These are phyloP conservation scores for Batillaria attramentaria DNA, from an alignment of 1,140 invertebrate genomes.

Conservation along the genomic window DNA sequence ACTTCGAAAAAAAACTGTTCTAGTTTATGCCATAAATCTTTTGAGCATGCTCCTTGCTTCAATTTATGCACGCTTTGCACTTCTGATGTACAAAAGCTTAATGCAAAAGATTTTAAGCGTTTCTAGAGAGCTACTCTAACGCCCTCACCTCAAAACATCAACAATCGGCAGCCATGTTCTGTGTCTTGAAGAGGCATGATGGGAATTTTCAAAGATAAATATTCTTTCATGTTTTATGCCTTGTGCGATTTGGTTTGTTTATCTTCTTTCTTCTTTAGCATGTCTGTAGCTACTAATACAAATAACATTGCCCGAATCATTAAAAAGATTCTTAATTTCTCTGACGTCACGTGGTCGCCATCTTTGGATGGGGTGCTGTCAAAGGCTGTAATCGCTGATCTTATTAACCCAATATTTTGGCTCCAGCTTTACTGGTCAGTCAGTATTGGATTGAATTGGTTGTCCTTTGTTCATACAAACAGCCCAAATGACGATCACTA, in stretches of 20 bases:
- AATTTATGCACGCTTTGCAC: no score
- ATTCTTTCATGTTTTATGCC: background rate
- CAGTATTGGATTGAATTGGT: background rate
- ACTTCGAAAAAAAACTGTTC: no score
- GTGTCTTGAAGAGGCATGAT: background rate
- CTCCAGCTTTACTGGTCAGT: conserved; percentile 9
- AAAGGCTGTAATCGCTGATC: background rate
- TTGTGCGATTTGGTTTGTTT: background rate
- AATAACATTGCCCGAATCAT: background rate
- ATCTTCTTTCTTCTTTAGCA: background rate
- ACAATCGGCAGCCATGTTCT: conserved; percentile 1
- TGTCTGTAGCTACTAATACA: background rate
- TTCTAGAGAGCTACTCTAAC: no score
- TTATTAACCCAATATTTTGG: background rate
- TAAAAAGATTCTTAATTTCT: background rate
- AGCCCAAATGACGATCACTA: no score
- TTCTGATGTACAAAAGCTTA: no score
- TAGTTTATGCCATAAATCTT: no score
- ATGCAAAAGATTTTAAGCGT: no score
- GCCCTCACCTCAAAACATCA: no score
- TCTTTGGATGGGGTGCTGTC: conserved; percentile 23
- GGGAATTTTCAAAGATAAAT: background rate
- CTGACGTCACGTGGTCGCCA: conserved; percentile 27
- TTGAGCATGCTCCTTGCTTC: no score
- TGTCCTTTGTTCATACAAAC: no score